Conservation (phyloP, 2,113 vertebrate species). For the Leucosticte australis region DNA sequence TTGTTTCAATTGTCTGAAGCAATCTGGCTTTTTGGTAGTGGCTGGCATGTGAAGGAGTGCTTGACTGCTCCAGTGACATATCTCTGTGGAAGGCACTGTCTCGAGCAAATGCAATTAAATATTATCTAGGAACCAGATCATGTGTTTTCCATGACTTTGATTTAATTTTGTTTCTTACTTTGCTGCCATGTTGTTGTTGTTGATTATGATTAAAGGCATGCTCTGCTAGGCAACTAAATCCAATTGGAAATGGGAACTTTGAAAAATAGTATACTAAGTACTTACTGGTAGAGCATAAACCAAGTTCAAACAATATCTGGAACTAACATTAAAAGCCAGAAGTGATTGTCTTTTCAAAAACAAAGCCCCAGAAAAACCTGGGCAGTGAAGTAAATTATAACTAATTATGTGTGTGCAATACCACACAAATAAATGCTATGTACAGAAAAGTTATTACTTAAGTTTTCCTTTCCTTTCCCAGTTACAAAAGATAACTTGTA, state of each 20-base stretch:
- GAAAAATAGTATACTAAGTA: neutral
- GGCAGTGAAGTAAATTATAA: slow-evolving; percentile 10
- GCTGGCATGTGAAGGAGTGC: neutral
- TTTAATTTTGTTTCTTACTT: neutral
- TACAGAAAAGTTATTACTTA: slow-evolving; percentile 1
- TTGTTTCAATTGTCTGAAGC: neutral
- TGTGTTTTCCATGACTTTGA: neutral
- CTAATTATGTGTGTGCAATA: neutral
- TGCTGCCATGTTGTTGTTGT: neutral
- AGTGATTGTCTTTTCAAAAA: neutral
- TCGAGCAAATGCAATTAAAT: neutral
- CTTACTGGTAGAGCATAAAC: neutral
- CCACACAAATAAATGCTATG: neutral
- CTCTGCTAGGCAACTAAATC: neutral
- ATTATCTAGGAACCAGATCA: neutral
- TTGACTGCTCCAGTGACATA: neutral
- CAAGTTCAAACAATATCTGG: slow-evolving; percentile 40
- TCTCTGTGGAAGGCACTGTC: neutral
- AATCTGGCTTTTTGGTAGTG: neutral
- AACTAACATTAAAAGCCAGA: slow-evolving; percentile 11
- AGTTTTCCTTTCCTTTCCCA: neutral
- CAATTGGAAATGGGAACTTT: neutral
- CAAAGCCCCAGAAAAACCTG: neutral
- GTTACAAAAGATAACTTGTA: neutral
- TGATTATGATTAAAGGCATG: neutral